phyloP scores from a whole-genome alignment of 1,140 invertebrate genomes.

The Neuroterus valhalla region DNA sequence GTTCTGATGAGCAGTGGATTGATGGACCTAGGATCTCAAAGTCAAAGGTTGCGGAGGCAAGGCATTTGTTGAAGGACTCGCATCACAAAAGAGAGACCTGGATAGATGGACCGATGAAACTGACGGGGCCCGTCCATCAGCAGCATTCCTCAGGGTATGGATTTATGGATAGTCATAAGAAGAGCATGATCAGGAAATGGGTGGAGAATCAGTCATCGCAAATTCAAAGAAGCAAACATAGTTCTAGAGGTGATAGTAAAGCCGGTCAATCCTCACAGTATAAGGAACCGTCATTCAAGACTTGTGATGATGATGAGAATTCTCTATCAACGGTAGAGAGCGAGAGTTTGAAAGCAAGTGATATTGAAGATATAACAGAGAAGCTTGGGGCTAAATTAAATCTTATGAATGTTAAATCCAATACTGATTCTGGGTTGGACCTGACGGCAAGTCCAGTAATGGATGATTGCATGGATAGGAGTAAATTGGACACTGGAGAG shows the following conservation, averaged over 20 bases:
- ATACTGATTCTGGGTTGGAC: conserved; percentile 62
- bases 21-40: conserved; percentile 93
- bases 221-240: conserved; percentile 75
- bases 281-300: conserved; percentile 81
- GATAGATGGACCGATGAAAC: conserved; percentile 91
- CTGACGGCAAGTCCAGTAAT: conserved; percentile 62
- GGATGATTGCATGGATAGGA: conserved; percentile 62
- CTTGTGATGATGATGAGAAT: conserved; percentile 67
- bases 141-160: conserved; percentile 80
- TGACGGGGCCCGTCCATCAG: conserved; percentile 62
- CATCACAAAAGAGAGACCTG: conserved; percentile 91
- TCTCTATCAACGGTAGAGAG: conserved; percentile 67
- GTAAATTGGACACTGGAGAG: conserved; percentile 62
- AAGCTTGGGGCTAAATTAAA: conserved; percentile 69
- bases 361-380: conserved; percentile 70
- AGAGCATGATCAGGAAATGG: conserved; percentile 95
- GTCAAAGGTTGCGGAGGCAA: conserved; percentile 86
- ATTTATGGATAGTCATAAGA: conserved; percentile 93
- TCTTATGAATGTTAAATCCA: conserved; percentile 65
- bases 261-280: conserved; percentile 65
- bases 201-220: conserved; percentile 92
- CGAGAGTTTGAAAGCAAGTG: conserved; percentile 66
- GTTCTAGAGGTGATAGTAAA: conserved; percentile 71
- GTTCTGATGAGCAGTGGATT: conserved; percentile 93
- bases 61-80: conserved; percentile 86